Evolutionary conservation across 2,797 vertebrate species (phyloP).

Genomic region (Myotis myotis): DNA sequence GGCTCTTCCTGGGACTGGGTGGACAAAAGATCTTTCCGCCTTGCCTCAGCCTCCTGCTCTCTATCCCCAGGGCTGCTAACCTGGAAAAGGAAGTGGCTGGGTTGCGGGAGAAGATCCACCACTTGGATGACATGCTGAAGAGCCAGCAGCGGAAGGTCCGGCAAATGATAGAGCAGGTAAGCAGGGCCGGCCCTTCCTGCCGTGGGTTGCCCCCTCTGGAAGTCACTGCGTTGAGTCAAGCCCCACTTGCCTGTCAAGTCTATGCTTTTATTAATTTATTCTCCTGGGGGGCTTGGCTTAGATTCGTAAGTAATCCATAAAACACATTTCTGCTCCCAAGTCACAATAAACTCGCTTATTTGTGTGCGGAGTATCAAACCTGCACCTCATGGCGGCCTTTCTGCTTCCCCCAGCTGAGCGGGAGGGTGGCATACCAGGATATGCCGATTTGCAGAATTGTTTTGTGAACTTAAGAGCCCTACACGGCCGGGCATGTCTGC

Average conservation of each 20-base stretch:
- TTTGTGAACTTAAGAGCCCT: background rate
- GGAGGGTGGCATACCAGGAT: background rate
- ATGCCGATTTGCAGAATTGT: background rate
- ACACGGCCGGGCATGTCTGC: background rate
- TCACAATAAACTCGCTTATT: background rate
- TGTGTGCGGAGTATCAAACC: background rate
- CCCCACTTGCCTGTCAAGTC: background rate
- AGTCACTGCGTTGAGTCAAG: fast-evolving
- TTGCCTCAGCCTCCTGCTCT: background rate
- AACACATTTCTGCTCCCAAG: background rate
- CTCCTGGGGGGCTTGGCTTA: background rate
- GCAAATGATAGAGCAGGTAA: conserved; percentile 98
- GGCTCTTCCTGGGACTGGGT: conserved; percentile 11
- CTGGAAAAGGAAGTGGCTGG: conserved; percentile 92
- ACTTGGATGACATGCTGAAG: conserved; percentile 97
- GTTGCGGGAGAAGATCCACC: conserved; percentile 95
- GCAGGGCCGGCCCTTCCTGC: fast-evolving
- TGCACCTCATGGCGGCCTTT: background rate
- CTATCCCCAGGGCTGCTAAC: conserved; percentile 85
- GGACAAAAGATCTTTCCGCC: background rate
- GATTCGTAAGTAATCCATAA: background rate
- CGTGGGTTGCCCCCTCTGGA: too few relatives aligned
- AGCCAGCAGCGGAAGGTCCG: conserved; percentile 97
- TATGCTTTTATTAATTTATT: background rate
- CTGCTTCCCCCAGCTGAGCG: background rate